Evolutionary conservation across 2,113 vertebrate genomes (phyloP), one percentile per base, ranked within the genome.

Genomic region (Nannospalax galili): DNA sequence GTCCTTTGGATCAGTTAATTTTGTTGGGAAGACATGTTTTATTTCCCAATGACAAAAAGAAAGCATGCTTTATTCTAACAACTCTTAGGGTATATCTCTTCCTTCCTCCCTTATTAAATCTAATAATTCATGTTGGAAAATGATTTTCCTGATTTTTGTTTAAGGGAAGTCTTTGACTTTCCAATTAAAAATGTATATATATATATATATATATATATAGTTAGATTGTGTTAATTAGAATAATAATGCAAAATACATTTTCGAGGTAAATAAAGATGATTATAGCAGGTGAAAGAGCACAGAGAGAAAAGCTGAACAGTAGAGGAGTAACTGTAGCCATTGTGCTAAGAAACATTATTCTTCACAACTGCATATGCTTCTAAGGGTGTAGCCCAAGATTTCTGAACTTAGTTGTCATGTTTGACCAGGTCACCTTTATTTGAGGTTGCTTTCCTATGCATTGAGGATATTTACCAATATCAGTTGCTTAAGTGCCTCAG

Each of bases 141-240:
- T 86, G 96, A 90, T 95, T 96, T 96, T 96, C 64, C 73, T 97
- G 94, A 95, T 95, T 97, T 97, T 98, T 97, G 97, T 98, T 97
- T 97, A 97, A 37, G 60, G 24, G 67, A 80, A 92, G 84, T 69
- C 77, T 98, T 97, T 98, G 84, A 96, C 90, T 97, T 97, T 81
- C 74, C 96, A 93, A 96, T 74, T 98, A 96, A 98, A 97, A 98
- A 97, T 97, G n/a, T n/a, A n/a, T n/a, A n/a, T n/a, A n/a, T n/a
- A n/a, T n/a, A n/a, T n/a, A n/a, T n/a, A n/a, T n/a, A n/a, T n/a
- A n/a, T 97, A 92, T 65, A 79, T 95, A 58, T 73, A 95, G 95
- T 98, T 97, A 98, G 92, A 98, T 92, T 96, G 97, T 88, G 95
- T 97, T 98, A 97, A 98, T 97, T 92, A 97, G 97, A 98, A 97